phyloP scores from a whole-genome alignment of 2,888 invertebrate species.

The Agelastica alni region DNA sequence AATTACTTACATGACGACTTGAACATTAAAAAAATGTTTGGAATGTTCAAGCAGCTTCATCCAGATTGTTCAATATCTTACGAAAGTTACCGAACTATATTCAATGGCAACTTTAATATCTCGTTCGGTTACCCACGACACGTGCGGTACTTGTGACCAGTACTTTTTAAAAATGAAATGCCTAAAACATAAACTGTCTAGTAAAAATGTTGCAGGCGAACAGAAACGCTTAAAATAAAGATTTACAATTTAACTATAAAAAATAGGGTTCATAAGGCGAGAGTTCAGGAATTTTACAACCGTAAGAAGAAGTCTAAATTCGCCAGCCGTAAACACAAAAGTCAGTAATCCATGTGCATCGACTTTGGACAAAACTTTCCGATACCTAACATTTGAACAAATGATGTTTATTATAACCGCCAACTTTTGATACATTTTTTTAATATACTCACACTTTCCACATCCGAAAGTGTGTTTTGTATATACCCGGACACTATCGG shows the following conservation, averaged over 20 bases:
- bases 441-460: not conserved
- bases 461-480: not conserved
- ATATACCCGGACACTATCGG: not conserved
- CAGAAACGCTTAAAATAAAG: too few species aligned
- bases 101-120: conserved; percentile 17
- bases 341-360: too few species aligned
- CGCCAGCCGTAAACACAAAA: too few species aligned
- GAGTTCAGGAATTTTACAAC: conserved; percentile 9
- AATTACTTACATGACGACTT: conserved; percentile 17
- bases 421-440: too few species aligned
- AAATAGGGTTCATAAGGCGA: conserved; percentile 8
- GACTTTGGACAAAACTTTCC: too few species aligned
- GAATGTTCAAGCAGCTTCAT: conserved; percentile 6
- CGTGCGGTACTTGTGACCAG: conserved; percentile 18
- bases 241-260: conserved; percentile 6
- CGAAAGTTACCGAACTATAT: conserved; percentile 15
- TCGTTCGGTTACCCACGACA: conserved; percentile 19
- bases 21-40: conserved; percentile 16
- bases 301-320: conserved; percentile 5
- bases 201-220: conserved; percentile 5
- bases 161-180: conserved; percentile 3
- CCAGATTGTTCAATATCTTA: conserved; percentile 16
- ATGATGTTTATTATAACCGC: too few species aligned
- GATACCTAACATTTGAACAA: too few species aligned
- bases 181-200: conserved; percentile 8